Conservation (phyloP, 2,888 invertebrate species). For the Hypolimnas misippus region DNA sequence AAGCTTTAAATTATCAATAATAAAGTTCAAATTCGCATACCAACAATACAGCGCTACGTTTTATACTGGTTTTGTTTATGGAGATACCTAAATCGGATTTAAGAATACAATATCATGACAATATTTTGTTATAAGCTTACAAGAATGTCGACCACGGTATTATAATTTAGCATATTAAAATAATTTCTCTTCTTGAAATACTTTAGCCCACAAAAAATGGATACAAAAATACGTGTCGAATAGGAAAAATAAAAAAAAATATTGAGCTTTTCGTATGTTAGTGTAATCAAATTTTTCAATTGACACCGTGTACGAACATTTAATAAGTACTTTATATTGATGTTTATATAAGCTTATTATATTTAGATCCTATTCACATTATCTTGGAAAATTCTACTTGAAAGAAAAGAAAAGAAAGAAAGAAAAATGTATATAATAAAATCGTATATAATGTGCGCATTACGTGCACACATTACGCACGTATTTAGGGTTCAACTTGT, state of each 20-base stretch:
- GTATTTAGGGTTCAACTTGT: no score
- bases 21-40: background rate
- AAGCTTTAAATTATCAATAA: background rate
- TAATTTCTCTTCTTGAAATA: background rate
- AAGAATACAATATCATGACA: slow-evolving; percentile 17
- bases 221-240: background rate
- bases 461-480: no score
- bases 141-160: background rate
- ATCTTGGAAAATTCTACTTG: no score
- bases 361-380: no score
- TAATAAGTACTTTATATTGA: no score
- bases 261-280: background rate
- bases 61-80: slow-evolving; percentile 19
- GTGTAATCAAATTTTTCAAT: no score
- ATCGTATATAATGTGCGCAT: no score
- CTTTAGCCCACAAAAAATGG: background rate
- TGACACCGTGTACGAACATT: no score
- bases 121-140: slow-evolving; percentile 10
- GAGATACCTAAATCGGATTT: slow-evolving; percentile 26
- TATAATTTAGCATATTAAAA: background rate
- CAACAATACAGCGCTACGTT: background rate
- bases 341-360: no score
- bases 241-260: background rate
- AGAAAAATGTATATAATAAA: no score
- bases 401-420: no score